A percentile compares a stretch with the other conserved stretches of the same genome.
Conservation (phyloP, 2,113 vertebrate species). For the Haemorhous mexicanus region DNA sequence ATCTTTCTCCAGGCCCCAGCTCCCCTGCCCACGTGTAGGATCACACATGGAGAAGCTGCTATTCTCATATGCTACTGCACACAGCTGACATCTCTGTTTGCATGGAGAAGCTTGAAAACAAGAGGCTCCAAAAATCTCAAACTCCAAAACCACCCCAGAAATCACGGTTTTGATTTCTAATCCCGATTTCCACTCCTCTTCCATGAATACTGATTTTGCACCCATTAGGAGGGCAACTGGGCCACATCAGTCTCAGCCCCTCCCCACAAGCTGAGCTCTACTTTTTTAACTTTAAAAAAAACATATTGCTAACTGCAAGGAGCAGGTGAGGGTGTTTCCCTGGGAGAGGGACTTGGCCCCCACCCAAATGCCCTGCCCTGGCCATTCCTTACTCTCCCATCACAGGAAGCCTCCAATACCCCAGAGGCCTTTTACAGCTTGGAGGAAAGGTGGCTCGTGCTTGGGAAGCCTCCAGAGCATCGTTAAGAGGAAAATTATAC, state of each 20-base stretch:
- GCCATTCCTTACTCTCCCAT: fast-evolving
- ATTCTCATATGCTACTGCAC: not conserved
- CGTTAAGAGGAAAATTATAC: not conserved
- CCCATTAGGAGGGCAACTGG: not conserved
- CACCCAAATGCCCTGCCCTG: not conserved
- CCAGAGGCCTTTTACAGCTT: not conserved
- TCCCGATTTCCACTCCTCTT: not conserved
- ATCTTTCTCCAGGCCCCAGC: not conserved
- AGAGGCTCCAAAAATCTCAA: not conserved
- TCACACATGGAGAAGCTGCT: not conserved
- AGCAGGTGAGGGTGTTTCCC: fast-evolving
- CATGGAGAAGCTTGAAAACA: not conserved
- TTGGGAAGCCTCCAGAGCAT: conserved; percentile 12
- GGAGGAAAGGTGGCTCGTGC: fast-evolving
- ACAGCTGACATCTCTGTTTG: not conserved
- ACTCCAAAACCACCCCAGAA: not conserved
- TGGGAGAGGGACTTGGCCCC: not conserved
- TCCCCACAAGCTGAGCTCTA: not conserved
- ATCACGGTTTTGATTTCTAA: not conserved
- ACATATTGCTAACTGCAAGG: not conserved
- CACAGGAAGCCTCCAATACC: not conserved
- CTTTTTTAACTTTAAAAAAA: not conserved
- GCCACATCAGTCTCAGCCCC: not conserved
- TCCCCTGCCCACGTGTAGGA: not conserved
- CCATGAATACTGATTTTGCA: fast-evolving